These are phyloP conservation scores for Actias luna DNA, from an alignment of 2,888 invertebrate species.

Conservation along the genomic window DNA sequence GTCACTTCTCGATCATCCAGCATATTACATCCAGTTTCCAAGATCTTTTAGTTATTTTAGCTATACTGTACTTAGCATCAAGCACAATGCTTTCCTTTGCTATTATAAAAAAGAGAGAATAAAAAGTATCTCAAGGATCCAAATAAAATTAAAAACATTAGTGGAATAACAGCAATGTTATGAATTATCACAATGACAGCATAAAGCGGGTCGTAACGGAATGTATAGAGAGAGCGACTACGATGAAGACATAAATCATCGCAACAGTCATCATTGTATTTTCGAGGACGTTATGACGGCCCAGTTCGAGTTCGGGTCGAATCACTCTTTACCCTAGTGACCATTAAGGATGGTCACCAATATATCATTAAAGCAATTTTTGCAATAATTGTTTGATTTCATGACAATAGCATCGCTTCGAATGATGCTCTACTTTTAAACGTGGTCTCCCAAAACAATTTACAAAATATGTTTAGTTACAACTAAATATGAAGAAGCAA, in stretches of 20 bases:
- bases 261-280: slow-evolving; percentile 63
- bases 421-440: slow-evolving; percentile 58
- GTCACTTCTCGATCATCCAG: too few species aligned
- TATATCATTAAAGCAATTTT: slow-evolving; percentile 82
- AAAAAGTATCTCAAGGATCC: neutral
- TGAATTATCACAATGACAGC: slow-evolving; percentile 64
- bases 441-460: slow-evolving; percentile 1
- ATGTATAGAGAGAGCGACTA: slow-evolving; percentile 56
- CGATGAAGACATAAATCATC: slow-evolving; percentile 81
- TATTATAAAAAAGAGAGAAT: too few species aligned
- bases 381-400: slow-evolving; percentile 78
- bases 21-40: too few species aligned
- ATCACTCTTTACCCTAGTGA: slow-evolving; percentile 66
- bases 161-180: slow-evolving; percentile 32
- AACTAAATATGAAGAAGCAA: too few species aligned
- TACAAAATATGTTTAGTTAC: neutral
- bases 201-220: slow-evolving; percentile 57
- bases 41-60: too few species aligned
- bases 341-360: slow-evolving; percentile 79
- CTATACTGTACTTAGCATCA: too few species aligned
- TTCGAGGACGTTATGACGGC: slow-evolving; percentile 77
- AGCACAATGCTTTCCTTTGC: too few species aligned
- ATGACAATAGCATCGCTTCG: slow-evolving; percentile 32
- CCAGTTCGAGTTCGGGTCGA: slow-evolving; percentile 61
- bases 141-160: neutral